A percentile compares a stretch with the other conserved stretches of the same genome.
Conservation (phyloP, 2,113 vertebrate genomes). For the Arenaria interpres region DNA sequence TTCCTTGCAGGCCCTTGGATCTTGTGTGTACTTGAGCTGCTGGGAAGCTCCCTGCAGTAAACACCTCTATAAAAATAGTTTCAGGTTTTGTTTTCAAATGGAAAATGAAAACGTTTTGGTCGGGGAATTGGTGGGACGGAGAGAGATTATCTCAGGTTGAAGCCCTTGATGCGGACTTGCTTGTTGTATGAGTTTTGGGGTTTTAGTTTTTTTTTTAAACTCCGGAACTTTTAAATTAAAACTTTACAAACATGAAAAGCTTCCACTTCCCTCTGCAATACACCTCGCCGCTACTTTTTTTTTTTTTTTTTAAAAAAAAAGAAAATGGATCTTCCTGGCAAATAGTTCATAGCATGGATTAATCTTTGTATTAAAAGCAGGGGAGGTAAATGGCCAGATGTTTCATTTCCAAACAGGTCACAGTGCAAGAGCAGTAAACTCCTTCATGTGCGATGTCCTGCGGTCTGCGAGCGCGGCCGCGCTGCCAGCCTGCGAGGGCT, state of each 20-base stretch:
- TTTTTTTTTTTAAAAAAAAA: not conserved
- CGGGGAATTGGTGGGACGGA: not conserved
- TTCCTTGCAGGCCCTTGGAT: not conserved
- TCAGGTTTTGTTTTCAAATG: not conserved
- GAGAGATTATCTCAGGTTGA: not conserved
- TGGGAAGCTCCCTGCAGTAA: fast-evolving
- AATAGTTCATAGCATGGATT: conserved; percentile 25
- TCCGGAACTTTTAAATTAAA: not conserved
- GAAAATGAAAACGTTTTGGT: not conserved
- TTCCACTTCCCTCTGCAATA: fast-evolving
- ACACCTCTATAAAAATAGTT: not conserved
- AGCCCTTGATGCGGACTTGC: not conserved
- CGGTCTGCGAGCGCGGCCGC: conserved; percentile 33
- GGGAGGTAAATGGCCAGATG: conserved; percentile 47
- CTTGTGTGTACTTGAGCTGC: fast-evolving
- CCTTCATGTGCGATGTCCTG: conserved; percentile 66
- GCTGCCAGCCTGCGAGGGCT: conserved; percentile 42
- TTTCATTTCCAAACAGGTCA: conserved; percentile 74
- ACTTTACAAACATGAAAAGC: not conserved
- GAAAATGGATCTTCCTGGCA: conserved; percentile 40
- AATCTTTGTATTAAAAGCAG: conserved; percentile 42
- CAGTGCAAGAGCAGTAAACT: conserved; percentile 65
- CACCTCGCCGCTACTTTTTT: not conserved
- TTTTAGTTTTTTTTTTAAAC: not conserved
- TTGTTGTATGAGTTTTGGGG: not conserved